Conservation (phyloP, 2,888 invertebrate species). For the Mythimna loreyi region DNA sequence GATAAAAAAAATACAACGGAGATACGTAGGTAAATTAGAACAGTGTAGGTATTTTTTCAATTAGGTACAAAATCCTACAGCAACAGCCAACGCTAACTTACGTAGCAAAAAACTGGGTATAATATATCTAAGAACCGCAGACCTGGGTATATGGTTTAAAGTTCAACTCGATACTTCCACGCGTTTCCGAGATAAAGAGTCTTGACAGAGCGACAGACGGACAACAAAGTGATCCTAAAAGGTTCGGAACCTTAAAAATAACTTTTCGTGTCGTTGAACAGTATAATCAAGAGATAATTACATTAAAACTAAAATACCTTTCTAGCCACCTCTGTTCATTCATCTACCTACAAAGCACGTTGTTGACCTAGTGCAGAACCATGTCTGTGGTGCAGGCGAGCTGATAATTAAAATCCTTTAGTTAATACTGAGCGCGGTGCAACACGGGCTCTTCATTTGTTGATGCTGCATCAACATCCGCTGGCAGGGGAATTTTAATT, state of each 20-base stretch:
- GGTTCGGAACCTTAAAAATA: too few relatives aligned
- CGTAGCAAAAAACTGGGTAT: too few relatives aligned
- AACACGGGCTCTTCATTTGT: slow-evolving; percentile 22
- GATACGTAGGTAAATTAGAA: too few relatives aligned
- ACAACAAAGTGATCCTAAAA: too few relatives aligned
- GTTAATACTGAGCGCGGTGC: slow-evolving; percentile 17
- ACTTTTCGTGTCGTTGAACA: not conserved
- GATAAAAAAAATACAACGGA: too few relatives aligned
- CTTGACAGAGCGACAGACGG: too few relatives aligned
- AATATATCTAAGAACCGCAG: too few relatives aligned
- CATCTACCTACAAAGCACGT: not conserved
- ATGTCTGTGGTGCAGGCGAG: not conserved
- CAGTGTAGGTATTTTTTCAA: not conserved
- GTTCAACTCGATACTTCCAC: too few relatives aligned
- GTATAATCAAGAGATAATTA: not conserved
- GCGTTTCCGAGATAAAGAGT: too few relatives aligned
- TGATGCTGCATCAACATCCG: slow-evolving; percentile 24
- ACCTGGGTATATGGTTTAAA: too few relatives aligned
- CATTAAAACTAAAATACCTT: not conserved
- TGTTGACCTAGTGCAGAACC: not conserved
- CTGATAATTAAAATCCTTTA: slow-evolving; percentile 29
- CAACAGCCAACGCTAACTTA: too few relatives aligned
- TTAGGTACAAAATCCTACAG: too few relatives aligned
- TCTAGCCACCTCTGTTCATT: not conserved
- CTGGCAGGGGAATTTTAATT: slow-evolving; percentile 14